These are phyloP conservation scores for Stenchaetothrips biformis DNA, from an alignment of 2,888 invertebrate species.

Conservation along the genomic window DNA sequence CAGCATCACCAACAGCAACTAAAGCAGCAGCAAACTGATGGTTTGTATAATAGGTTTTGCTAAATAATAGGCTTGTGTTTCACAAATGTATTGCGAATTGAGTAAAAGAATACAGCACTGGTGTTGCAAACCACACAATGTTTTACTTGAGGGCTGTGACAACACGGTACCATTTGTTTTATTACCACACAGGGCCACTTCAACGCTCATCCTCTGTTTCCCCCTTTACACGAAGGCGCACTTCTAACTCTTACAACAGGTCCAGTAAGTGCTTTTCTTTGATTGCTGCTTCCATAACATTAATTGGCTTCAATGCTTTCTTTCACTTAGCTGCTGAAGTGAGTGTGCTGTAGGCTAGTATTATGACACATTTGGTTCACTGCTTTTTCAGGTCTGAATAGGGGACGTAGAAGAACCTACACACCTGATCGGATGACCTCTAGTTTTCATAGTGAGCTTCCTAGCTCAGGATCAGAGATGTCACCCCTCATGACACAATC, in stretches of 20 bases:
- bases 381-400: neutral
- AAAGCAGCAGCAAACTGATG: constrained; percentile 36
- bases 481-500: constrained; percentile 8
- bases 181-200: neutral
- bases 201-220: constrained; percentile 22
- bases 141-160: neutral
- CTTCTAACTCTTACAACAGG: constrained; percentile 8
- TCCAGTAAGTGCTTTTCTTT: constrained; percentile 7
- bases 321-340: neutral
- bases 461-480: neutral
- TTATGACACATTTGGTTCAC: neutral
- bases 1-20: constrained; percentile 84
- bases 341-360: neutral
- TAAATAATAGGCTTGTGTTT: neutral
- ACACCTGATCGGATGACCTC: constrained; percentile 9
- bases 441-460: constrained; percentile 6
- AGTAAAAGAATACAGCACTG: neutral
- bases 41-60: neutral
- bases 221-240: constrained; percentile 12
- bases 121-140: neutral
- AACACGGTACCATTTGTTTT: neutral
- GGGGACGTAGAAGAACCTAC: neutral
- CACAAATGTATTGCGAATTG: neutral
- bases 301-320: neutral
- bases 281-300: neutral